Conservation (phyloP, 2,888 invertebrate genomes). For the Clepsis dumicolana region DNA sequence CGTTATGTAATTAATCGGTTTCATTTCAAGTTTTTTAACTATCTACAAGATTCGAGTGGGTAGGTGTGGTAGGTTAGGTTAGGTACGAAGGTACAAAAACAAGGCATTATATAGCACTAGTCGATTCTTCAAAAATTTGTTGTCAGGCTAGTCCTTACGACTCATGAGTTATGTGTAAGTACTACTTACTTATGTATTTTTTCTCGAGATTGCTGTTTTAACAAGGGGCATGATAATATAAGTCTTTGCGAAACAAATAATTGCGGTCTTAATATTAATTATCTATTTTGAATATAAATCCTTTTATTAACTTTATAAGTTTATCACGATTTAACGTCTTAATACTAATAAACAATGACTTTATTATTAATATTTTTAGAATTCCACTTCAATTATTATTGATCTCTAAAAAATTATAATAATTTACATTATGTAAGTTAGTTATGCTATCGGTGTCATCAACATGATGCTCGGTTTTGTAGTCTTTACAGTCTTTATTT, state of each 20-base stretch:
- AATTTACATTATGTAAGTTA: slow-evolving; percentile 62
- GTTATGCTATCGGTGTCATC: slow-evolving; percentile 61
- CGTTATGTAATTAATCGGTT: too few species aligned
- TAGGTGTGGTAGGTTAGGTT: neutral
- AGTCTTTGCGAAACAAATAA: slow-evolving; percentile 57
- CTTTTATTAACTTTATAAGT: slow-evolving; percentile 68
- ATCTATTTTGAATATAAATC: slow-evolving; percentile 60
- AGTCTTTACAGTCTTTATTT: slow-evolving; percentile 51
- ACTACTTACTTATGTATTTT: slow-evolving; percentile 12
- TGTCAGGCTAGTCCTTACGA: neutral
- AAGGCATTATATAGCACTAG: neutral
- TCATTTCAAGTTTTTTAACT: too few species aligned
- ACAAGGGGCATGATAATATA: slow-evolving; percentile 59
- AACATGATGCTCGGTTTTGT: slow-evolving; percentile 47
- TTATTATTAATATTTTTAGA: slow-evolving; percentile 76
- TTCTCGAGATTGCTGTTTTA: slow-evolving; percentile 47
- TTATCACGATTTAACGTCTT: slow-evolving; percentile 80
- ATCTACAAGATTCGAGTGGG: neutral
- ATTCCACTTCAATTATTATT: slow-evolving; percentile 66
- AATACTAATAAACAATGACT: slow-evolving; percentile 73
- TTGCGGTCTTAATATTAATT: slow-evolving; percentile 40
- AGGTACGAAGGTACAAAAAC: neutral
- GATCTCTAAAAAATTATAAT: slow-evolving; percentile 62
- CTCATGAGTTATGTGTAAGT: neutral
- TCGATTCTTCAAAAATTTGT: neutral